Conservation (phyloP, 2,113 vertebrate genomes). For the Calonectris borealis region DNA sequence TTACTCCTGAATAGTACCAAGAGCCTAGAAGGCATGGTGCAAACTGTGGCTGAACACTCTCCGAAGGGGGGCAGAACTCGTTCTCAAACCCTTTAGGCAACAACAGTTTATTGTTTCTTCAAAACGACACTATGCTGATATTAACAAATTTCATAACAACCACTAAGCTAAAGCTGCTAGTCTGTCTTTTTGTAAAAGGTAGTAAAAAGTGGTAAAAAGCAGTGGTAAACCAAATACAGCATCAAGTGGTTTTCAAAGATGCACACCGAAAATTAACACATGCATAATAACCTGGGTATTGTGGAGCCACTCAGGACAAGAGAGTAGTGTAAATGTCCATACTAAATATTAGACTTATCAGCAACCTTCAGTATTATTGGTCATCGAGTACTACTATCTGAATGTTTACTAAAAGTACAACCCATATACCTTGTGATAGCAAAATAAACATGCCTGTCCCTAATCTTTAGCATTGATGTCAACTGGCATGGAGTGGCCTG, state of each 20-base stretch:
- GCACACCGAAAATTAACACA: background rate
- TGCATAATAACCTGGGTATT: background rate
- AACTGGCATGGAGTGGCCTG: background rate
- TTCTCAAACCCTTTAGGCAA: background rate
- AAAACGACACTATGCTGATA: background rate
- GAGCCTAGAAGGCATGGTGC: background rate
- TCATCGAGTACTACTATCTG: background rate
- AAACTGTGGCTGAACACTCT: background rate
- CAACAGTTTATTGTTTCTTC: background rate
- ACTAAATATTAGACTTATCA: background rate
- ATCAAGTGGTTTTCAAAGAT: background rate
- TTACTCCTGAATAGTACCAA: background rate
- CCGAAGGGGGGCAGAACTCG: background rate
- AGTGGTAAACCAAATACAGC: background rate
- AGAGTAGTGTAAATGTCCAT: background rate
- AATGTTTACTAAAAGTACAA: background rate
- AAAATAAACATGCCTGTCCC: background rate
- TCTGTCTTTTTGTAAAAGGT: background rate
- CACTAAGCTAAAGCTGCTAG: background rate
- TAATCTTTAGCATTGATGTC: background rate
- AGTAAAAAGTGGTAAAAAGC: background rate
- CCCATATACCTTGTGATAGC: fast-evolving
- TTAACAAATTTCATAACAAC: background rate
- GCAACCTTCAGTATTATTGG: background rate
- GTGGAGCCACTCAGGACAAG: background rate